Evolutionary conservation across 2,797 vertebrate genomes (phyloP).

Genomic region (Carcharodon carcharias): DNA sequence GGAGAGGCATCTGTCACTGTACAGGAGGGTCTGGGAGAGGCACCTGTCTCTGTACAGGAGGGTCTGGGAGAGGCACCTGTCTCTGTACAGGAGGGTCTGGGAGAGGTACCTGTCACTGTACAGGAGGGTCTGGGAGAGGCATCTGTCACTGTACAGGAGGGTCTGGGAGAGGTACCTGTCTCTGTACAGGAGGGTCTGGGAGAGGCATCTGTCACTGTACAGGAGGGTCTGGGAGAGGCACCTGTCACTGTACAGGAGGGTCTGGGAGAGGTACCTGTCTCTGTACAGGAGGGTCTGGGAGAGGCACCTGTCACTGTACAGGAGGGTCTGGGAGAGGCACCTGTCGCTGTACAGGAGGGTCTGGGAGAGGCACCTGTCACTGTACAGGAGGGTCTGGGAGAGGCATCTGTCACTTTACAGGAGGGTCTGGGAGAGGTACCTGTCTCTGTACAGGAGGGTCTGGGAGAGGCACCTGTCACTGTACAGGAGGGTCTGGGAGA

Average conservation of each 20-base stretch:
- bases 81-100: neutral
- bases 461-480: neutral
- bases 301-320: no score
- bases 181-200: neutral
- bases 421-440: neutral
- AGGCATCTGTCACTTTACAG: neutral
- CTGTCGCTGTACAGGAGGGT: no score
- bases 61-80: no score
- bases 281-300: no score
- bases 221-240: no score
- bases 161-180: neutral
- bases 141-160: no score
- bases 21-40: neutral
- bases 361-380: neutral
- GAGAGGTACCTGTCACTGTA: neutral
- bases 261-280: neutral
- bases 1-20: no score
- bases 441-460: no score
- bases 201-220: no score
- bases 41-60: no score
- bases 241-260: no score
- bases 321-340: no score
- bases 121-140: neutral
- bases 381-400: neutral
- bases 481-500: neutral